phyloP scores from a whole-genome alignment of 2,797 vertebrate genomes.

The Perodicticus potto region DNA sequence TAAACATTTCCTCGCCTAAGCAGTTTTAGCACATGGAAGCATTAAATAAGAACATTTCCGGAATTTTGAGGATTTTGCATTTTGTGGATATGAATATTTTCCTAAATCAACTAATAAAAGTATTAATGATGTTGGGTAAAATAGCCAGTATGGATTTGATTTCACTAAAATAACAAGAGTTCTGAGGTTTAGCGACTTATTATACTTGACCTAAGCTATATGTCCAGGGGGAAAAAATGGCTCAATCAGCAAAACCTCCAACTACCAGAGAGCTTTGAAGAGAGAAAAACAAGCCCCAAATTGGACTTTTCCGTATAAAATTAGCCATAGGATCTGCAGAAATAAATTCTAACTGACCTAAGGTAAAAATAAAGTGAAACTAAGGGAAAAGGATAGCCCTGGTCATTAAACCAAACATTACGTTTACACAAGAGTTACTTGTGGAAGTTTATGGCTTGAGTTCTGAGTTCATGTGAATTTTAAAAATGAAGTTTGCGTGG shows the following conservation, averaged over 20 bases:
- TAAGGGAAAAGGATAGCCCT: neutral
- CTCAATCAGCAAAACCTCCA: slow-evolving; percentile 43
- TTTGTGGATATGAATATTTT: slow-evolving; percentile 6
- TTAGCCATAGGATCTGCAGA: neutral
- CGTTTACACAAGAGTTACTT: neutral
- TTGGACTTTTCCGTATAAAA: slow-evolving; percentile 57
- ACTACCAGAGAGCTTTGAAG: neutral
- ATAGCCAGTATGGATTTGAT: neutral
- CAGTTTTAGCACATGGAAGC: neutral
- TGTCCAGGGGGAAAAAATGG: neutral
- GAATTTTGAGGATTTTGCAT: slow-evolving; percentile 35
- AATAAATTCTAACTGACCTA: slow-evolving; percentile 48
- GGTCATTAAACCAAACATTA: neutral
- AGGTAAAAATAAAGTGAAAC: neutral
- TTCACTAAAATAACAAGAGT: neutral
- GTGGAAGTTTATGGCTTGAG: neutral
- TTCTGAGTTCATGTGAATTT: slow-evolving; percentile 14
- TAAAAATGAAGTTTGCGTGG: neutral
- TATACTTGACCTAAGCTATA: slow-evolving; percentile 38
- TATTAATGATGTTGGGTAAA: neutral
- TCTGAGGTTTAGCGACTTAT: slow-evolving; percentile 28
- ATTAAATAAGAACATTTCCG: slow-evolving; percentile 16
- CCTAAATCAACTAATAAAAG: neutral
- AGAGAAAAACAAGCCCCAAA: slow-evolving; percentile 59
- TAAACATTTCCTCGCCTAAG: neutral